phyloP scores from a whole-genome alignment of 1,140 invertebrate genomes.

The Harlomillsia oculata region DNA sequence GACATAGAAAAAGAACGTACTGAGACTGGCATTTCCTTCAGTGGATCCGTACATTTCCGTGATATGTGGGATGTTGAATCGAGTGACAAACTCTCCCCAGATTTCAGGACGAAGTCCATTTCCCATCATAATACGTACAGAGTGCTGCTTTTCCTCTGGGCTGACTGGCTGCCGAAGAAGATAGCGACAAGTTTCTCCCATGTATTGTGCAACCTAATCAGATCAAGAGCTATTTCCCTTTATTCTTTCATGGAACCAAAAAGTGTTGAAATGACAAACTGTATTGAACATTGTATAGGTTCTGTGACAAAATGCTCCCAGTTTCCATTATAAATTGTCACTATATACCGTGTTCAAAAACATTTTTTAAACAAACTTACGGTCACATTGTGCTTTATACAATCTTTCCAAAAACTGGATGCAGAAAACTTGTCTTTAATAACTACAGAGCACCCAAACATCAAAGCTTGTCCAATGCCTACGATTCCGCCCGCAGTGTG shows the following conservation, averaged over 20 bases:
- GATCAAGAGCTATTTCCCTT: too few species aligned
- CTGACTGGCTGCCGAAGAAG: slow-evolving; percentile 48
- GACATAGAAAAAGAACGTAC: slow-evolving; percentile 45
- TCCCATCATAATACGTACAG: slow-evolving; percentile 51
- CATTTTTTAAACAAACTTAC: slow-evolving; percentile 40
- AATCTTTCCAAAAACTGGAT: slow-evolving; percentile 55
- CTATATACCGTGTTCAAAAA: too few species aligned
- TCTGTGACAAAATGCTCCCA: too few species aligned
- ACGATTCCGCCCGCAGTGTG: slow-evolving; percentile 45
- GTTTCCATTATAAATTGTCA: too few species aligned
- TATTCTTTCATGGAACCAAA: too few species aligned
- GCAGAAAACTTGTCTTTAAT: slow-evolving; percentile 51
- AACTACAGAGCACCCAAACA: slow-evolving; percentile 45
- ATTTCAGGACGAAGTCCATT: slow-evolving; percentile 56
- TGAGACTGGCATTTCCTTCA: slow-evolving; percentile 89
- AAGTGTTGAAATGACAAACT: too few species aligned
- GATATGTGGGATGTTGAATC: slow-evolving; percentile 48
- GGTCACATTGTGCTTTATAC: slow-evolving; percentile 60
- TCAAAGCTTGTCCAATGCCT: slow-evolving; percentile 24
- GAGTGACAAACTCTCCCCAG: slow-evolving; percentile 51
- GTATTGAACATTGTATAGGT: too few species aligned
- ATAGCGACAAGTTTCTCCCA: slow-evolving; percentile 60
- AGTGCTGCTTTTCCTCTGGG: slow-evolving; percentile 48
- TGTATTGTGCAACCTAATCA: slow-evolving; percentile 54
- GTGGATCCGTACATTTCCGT: slow-evolving; percentile 67